Evolutionary conservation across 2,113 vertebrate species (phyloP), one percentile per base, ranked within the genome.

Genomic region (Hypomesus transpacificus): DNA sequence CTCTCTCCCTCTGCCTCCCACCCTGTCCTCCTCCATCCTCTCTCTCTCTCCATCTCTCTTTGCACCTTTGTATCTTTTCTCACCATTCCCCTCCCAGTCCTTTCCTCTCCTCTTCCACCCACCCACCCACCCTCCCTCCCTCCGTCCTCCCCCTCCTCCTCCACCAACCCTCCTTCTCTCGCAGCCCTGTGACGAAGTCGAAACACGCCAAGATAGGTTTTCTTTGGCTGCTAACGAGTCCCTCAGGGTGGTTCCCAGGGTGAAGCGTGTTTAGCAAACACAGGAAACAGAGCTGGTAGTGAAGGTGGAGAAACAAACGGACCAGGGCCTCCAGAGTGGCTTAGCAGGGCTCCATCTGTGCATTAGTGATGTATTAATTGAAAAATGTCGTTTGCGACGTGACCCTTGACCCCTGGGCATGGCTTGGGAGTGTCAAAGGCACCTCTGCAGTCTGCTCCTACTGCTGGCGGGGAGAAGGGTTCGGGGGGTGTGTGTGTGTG

Each of bases 291-390:
- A 20, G n/a, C 17, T 28, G 53, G 53, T 58, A 31, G 18, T 17
- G 24, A 58, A 14, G 67, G 28, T 65, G 62, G 28, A 46, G 39
- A 31, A 57, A 56, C 18, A 31, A n/a, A 34, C 57, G 22, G 14
- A 58, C 16, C 17, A 34, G 17, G 9, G 18, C 54, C 16, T 16
- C 28, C 18, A 17, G 28, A 68, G 54, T 28, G 2, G 24, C 21
- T 9, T 24, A 66, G 14, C 60, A 14, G 39, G 20, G n/a, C 51
- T 54, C 7, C 52, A 14, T 57, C 53, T 34, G 67, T 18, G 54
- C 18, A n/a, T 39, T 16, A 39, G 54, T 31, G 67, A 69, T 39
- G 67, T 58, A 58, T 58, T 69, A 46, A 69, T 39, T 39, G 4
- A 58, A 13, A 46, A 20, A 14, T 58, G 28, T 31, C 14, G 67